Percentiles rank a stretch among this genome's conserved stretches.
These are phyloP conservation scores for Heteractis magnifica DNA, from an alignment of 92 coral and sea anemone species.

Conservation along the genomic window DNA sequence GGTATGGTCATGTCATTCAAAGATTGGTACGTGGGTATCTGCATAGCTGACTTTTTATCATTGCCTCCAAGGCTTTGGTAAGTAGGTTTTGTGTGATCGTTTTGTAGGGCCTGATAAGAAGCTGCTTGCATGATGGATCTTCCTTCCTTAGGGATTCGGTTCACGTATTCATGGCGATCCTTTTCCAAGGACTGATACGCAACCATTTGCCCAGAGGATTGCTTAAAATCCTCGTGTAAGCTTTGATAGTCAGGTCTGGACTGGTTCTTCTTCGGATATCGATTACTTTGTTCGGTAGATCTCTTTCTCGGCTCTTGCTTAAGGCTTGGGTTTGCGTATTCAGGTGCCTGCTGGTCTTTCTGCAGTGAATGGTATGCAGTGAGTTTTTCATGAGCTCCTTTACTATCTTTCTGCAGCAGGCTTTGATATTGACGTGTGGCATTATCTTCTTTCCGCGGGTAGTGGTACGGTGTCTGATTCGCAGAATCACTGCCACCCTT, in stretches of 20 bases:
- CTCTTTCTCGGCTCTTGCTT: background rate
- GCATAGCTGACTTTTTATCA: background rate
- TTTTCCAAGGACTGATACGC: background rate
- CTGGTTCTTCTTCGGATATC: background rate
- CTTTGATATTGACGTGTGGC: background rate
- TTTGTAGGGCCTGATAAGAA: background rate
- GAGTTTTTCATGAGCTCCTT: background rate
- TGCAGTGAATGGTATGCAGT: background rate
- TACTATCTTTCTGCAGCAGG: background rate
- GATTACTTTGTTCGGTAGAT: background rate
- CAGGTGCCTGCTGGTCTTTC: background rate
- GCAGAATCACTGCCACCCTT: background rate
- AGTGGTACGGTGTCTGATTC: background rate
- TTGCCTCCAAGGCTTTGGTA: background rate
- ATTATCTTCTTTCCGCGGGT: background rate
- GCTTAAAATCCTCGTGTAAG: background rate
- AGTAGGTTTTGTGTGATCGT: background rate
- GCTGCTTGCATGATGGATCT: background rate
- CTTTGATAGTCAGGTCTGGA: background rate
- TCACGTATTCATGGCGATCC: background rate
- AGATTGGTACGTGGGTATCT: background rate
- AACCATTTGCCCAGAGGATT: background rate
- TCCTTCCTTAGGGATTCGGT: background rate
- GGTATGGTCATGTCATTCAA: background rate
- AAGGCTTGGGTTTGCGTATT: background rate